Conservation (phyloP, 2,113 vertebrate genomes). For the Pogona vitticeps region DNA sequence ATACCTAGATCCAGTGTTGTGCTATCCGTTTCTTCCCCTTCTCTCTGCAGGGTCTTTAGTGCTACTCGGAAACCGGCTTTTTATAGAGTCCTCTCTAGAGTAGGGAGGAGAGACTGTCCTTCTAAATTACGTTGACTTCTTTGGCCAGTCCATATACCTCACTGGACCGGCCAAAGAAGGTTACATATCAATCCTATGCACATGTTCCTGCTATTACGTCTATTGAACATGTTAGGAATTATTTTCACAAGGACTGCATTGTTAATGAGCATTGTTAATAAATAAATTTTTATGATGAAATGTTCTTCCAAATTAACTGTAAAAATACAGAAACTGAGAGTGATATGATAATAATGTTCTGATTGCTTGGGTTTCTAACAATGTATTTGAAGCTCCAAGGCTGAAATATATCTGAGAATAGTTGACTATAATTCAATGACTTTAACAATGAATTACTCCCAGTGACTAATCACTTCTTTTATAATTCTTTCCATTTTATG, state of each 20-base stretch:
- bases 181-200: conserved; percentile 42
- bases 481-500: neutral
- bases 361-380: conserved; percentile 22
- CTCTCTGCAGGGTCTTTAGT: neutral
- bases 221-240: neutral
- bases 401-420: conserved; percentile 49
- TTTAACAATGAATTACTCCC: neutral
- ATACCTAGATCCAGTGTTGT: neutral
- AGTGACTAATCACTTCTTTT: conserved; percentile 19
- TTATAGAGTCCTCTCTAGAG: neutral
- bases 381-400: conserved; percentile 15
- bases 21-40: neutral
- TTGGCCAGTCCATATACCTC: neutral
- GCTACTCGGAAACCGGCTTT: neutral
- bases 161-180: conserved; percentile 4
- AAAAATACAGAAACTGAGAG: conserved; percentile 49
- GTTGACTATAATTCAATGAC: neutral
- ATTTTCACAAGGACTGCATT: neutral
- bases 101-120: neutral
- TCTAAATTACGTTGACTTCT: neutral
- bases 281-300: conserved; percentile 34
- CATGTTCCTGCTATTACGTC: neutral
- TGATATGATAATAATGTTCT: conserved; percentile 40
- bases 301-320: conserved; percentile 45
- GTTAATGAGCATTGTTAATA: conserved; percentile 49